A percentile compares a stretch with the other conserved stretches of the same genome.
Evolutionary conservation across 2,797 vertebrate genomes (phyloP).

Genomic region (Gadopsis marmoratus): DNA sequence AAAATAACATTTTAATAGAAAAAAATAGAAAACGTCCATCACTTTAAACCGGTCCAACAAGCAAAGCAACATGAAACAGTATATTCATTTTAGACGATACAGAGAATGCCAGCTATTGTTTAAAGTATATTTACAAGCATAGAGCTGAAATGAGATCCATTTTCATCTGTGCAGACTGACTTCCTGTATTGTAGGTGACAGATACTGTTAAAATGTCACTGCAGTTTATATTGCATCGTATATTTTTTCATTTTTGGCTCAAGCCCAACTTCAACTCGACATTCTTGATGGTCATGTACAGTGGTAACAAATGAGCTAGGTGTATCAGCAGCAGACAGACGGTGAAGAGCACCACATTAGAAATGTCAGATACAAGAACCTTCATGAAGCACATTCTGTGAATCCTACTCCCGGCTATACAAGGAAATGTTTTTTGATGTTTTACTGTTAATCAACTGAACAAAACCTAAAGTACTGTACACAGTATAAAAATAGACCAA

Average conservation of each 20-base stretch:
- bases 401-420: conserved; percentile 15
- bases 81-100: conserved; percentile 47
- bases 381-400: conserved; percentile 29
- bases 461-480: conserved; percentile 40
- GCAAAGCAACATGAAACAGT: conserved; percentile 59
- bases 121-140: conserved; percentile 66
- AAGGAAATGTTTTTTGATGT: conserved; percentile 15
- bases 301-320: conserved; percentile 25
- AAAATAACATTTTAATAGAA: not conserved
- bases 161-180: conserved; percentile 34
- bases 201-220: conserved; percentile 36
- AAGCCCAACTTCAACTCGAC: conserved; percentile 47
- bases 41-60: conserved; percentile 74
- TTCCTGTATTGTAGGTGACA: conserved; percentile 14
- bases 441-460: conserved; percentile 39
- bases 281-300: conserved; percentile 57
- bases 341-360: conserved; percentile 20
- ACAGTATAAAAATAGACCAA: conserved; percentile 69
- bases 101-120: conserved; percentile 21
- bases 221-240: conserved; percentile 13
- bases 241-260: conserved; percentile 37
- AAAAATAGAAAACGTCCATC: conserved; percentile 70
- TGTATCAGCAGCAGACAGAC: conserved; percentile 53
- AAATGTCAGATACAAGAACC: conserved; percentile 35
- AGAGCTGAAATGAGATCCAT: conserved; percentile 28